These are phyloP conservation scores for Willisornis vidua DNA, from an alignment of 2,113 vertebrate genomes.

Conservation along the genomic window DNA sequence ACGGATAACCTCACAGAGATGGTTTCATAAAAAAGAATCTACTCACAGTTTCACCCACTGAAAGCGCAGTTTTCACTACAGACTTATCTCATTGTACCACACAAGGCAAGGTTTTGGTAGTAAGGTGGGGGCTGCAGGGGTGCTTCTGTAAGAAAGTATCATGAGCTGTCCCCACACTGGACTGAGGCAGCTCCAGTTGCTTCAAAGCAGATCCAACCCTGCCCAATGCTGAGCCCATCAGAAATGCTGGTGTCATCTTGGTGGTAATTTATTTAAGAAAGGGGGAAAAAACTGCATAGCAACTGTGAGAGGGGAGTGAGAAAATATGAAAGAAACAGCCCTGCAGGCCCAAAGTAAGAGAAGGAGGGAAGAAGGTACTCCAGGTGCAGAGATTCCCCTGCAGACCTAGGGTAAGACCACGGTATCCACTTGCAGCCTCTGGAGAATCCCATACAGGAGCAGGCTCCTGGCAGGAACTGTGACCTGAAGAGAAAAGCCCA, in stretches of 20 bases:
- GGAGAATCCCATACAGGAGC: accelerated
- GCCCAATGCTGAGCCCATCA: background rate
- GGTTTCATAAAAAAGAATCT: background rate
- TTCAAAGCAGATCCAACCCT: background rate
- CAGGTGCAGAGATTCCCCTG: background rate
- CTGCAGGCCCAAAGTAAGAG: background rate
- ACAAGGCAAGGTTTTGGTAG: background rate
- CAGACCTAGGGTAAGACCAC: background rate
- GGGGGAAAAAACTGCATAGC: background rate
- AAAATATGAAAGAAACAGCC: background rate
- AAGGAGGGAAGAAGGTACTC: background rate
- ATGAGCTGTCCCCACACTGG: background rate
- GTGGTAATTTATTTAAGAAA: background rate
- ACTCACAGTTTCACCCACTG: background rate
- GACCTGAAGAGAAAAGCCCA: background rate
- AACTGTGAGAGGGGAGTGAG: background rate
- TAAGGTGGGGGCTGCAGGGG: accelerated
- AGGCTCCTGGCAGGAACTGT: background rate
- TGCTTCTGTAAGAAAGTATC: background rate
- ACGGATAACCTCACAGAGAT: background rate
- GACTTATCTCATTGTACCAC: background rate
- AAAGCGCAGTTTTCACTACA: background rate
- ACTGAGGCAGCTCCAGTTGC: background rate
- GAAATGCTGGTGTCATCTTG: background rate
- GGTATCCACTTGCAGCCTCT: background rate